Evolutionary conservation across 2,113 vertebrate species (phyloP).

Genomic region (Nycticryphes semicollaris): DNA sequence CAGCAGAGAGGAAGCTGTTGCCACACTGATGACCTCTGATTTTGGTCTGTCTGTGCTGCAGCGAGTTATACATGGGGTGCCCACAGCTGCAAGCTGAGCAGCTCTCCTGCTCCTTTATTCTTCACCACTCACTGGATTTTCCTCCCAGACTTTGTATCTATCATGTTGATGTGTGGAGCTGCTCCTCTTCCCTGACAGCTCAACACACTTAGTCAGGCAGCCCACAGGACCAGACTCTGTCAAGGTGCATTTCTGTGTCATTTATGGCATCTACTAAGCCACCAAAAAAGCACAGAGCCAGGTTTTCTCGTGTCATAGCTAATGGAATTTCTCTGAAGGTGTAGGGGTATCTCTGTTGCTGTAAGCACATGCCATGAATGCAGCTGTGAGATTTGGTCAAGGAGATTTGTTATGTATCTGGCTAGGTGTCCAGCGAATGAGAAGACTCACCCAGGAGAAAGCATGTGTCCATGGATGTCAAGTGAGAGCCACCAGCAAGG

Average conservation of each 20-base stretch:
- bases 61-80: not conserved
- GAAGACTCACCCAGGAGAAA: not conserved
- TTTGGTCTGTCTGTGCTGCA: not conserved
- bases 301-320: rapidly evolving
- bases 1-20: not conserved
- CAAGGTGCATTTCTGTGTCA: not conserved
- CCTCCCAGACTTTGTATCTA: not conserved
- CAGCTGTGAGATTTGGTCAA: not conserved
- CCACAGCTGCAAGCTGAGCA: not conserved
- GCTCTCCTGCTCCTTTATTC: not conserved
- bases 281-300: not conserved
- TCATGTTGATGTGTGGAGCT: not conserved
- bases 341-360: not conserved
- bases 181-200: not conserved
- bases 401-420: not conserved
- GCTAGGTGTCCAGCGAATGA: not conserved
- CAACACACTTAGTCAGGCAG: not conserved
- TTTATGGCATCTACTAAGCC: not conserved
- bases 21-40: not conserved
- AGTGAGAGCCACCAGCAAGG: not conserved
- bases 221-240: not conserved
- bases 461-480: not conserved
- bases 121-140: not conserved
- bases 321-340: not conserved
- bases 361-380: not conserved